phyloP scores from a whole-genome alignment of 1,140 invertebrate genomes.

The Caenorhabditis elegans region WBcel235 BX284605.5:6514001-6514500 shows the following conservation, averaged over 20 bases:
- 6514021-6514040: slow-evolving; percentile 3
- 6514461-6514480: too few species aligned
- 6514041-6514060: background rate
- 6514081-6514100: background rate
- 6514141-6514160: too few species aligned
- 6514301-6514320: background rate
- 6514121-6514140: slow-evolving; percentile 10
- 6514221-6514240: background rate
- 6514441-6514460: too few species aligned
- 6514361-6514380: too few species aligned
- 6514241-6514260: background rate
- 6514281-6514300: background rate
- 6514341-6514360: too few species aligned
- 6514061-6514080: slow-evolving; percentile 7
- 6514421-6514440: too few species aligned
- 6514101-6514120: background rate
- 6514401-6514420: background rate
- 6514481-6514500: too few species aligned
- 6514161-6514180: background rate
- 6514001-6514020: background rate
- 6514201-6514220: background rate
- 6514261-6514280: background rate
- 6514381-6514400: background rate
- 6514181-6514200: slow-evolving; percentile 20
- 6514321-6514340: background rate